Conservation (phyloP, 2,113 vertebrate genomes). For the Pedionomus torquatus region DNA sequence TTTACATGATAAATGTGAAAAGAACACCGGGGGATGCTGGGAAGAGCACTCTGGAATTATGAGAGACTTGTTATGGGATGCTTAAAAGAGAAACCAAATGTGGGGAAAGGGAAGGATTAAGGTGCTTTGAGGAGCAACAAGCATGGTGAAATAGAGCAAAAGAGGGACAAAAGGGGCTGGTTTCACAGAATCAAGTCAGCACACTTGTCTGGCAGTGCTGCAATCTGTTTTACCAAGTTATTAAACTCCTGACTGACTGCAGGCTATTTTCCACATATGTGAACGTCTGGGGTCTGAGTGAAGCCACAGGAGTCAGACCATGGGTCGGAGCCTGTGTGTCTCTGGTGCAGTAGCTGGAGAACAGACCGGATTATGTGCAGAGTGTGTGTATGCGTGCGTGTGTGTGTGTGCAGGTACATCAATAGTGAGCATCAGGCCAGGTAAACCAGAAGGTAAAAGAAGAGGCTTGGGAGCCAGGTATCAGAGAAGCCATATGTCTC, state of each 20-base stretch:
- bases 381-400: no score
- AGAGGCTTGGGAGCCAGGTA: neutral
- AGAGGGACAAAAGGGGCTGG: neutral
- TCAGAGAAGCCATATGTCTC: neutral
- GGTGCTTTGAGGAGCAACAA: neutral
- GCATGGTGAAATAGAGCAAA: neutral
- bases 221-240: neutral
- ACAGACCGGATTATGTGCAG: rapidly evolving
- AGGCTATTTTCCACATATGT: neutral
- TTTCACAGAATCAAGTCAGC: neutral
- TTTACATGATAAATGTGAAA: neutral
- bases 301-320: neutral
- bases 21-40: neutral
- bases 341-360: neutral
- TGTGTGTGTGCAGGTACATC: no score
- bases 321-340: rapidly evolving
- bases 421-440: neutral
- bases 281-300: neutral
- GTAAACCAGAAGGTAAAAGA: neutral
- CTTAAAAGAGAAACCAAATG: neutral
- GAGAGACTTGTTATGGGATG: neutral
- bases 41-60: no score
- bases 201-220: neutral
- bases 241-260: neutral
- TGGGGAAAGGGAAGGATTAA: neutral